Percentiles rank a stretch among this genome's conserved stretches.
Evolutionary conservation across 2,888 invertebrate genomes (phyloP).

Genomic region (Xestia sexstrigata): DNA sequence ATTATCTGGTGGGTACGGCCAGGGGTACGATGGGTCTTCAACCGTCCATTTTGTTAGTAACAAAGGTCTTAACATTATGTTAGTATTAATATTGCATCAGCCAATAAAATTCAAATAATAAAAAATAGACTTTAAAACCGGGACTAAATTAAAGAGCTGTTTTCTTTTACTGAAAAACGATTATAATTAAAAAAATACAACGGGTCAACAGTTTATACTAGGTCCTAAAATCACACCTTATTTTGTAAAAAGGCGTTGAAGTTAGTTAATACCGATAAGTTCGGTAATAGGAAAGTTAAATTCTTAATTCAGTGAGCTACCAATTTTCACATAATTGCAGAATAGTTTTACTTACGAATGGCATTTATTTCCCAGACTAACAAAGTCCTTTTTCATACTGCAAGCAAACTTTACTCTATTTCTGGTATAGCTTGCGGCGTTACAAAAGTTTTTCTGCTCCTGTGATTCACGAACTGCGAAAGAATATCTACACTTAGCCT

Average conservation of each 20-base stretch:
- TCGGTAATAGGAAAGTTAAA: not conserved
- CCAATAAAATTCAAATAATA: too few species aligned
- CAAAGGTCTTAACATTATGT: too few species aligned
- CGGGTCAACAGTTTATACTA: too few species aligned
- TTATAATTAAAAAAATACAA: not conserved
- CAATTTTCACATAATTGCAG: not conserved
- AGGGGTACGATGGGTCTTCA: too few species aligned
- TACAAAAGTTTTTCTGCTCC: constrained; percentile 2
- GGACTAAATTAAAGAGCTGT: not conserved
- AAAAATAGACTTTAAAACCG: not conserved
- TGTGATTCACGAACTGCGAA: not conserved
- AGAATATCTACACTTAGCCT: not conserved
- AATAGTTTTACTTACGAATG: not conserved
- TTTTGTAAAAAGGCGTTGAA: not conserved
- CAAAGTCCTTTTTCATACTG: not conserved
- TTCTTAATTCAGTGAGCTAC: not conserved
- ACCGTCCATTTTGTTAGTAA: too few species aligned
- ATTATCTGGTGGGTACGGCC: too few species aligned
- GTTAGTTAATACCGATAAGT: not conserved
- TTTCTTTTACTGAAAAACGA: not conserved
- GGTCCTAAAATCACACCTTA: not conserved
- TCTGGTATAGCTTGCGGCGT: not conserved
- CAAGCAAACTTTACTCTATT: not conserved
- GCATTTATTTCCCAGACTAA: not conserved
- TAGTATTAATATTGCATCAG: too few species aligned